Base-by-base conservation (phyloP, 37 sponge, comb jelly and placozoan genomes). In the Ianthella basta region DNA sequence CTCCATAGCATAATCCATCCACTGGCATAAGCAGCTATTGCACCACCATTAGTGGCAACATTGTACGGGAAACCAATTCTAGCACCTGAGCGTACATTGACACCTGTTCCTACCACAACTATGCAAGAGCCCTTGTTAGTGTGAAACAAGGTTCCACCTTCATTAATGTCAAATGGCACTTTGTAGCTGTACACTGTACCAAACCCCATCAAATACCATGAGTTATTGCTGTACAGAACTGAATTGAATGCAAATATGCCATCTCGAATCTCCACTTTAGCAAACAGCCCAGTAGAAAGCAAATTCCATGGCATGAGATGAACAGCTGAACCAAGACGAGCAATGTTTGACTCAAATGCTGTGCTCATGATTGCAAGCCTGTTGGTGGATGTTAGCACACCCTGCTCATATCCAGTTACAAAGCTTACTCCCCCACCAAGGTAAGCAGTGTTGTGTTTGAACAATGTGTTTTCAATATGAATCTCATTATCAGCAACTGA, bases 151-250 rank as follows among this genome's bases (percentile, higher is more conserved):
- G 29, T 69, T 34, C 70, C 34, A 2, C 34, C 70, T 30, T n/a
- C n/a, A n/a, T 30, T 16, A 34, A 69, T 30, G 29, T 30, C 33
- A 69, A 69, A 18, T 69, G 70, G 70, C 34, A 69, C 34, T 18
- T 69, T 69, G 6, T 69, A 69, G 33, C 35, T 34, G 34, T 69
- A 69, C 6, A 69, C 70, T 30, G 70, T 69, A 18, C 70, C 70
- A 32, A 35, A 32, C 27, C 70, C 70, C 33, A 30, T 35, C 27
- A 69, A 69, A 32, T n/a, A 35, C 50, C 50, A 44, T 44, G 50
- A 44, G 18, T 13, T 3, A 32, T 30, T 18, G 19, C 4, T 16
- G 34, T 69, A 69, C 18, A 34, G 1, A 16, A 69, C 33, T 1
- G 32, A 32, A 30, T 69, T 69, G 70, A 27, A 27, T 30, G 12